Base-by-base conservation (phyloP, 2,113 vertebrate species). In the Oncorhynchus kisutch region DNA sequence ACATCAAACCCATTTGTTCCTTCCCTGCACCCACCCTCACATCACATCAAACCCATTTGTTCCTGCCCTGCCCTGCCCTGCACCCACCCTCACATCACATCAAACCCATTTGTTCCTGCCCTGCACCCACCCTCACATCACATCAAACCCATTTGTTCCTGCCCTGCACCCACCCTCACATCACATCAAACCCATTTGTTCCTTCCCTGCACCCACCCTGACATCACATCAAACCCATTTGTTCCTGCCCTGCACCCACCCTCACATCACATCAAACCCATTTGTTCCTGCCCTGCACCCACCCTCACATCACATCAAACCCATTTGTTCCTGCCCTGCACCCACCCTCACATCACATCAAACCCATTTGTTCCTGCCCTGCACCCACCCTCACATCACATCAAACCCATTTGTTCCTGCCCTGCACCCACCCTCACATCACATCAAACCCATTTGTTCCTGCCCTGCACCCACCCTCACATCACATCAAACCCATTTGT, bases 331-430 rank as follows among this genome's bases (percentile, higher is more conserved):
- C 31, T 34, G 31, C 3, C 51, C 51, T 54, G 12, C 51, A 54
- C 16, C 20, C 59, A 62, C 16, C 54, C 54, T 18, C 54, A 45
- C 9, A 11, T 45, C 39, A 45, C 16, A 20, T 20, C 59, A 54
- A 81, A 79, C 81, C 77, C 84, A 88, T 88, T 84, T 82, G 84
- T 82, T 82, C 31, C 31, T 31, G 31, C 12, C 49, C 49, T 54
- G 12, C 49, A 54, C 16, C 18, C 59, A 62, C 16, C 54, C 54
- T 16, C 54, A 45, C 8, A 45, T 45, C 39, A 45, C 54, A 20
- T 20, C 59, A 54, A 81, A 79, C 81, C 77, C 84, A 87, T 88
- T 84, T 83, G 84, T 82, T 82, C n/a, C n/a, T n/a, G n/a, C n/a
- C n/a, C n/a, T n/a, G n/a, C n/a, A 51, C 14, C 5, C 59, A 60